Evolutionary conservation across 2,888 invertebrate genomes (phyloP), one percentile per base, ranked within the genome.

Genomic region (Strigamia maritima): DNA sequence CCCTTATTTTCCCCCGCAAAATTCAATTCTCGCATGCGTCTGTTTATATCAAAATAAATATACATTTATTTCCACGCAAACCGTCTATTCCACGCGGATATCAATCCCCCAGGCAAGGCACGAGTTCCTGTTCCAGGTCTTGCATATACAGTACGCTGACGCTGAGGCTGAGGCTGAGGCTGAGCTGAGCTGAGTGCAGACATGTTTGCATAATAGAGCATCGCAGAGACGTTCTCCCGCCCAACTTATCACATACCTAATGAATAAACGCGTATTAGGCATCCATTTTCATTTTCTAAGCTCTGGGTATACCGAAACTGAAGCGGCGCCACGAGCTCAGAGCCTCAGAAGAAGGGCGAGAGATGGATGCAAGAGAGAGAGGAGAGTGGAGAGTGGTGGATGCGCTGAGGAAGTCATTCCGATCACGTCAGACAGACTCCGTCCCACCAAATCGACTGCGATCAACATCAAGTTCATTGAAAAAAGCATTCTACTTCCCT

Each of bases 361-460:
- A 54, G 54, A 22, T 54, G 54, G 49, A 7, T 1, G 49, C 14
- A n/a, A n/a, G 49, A 49, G 49, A 16, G 1, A 10, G 44, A 44
- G 60, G 19, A 22, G 60, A 19, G 60, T 7, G 4, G 24, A 65
- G 8, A 54, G 60, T 24, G 24, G 35, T 8, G 35, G 35, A 24
- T 0, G 60, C 19, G 60, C 60, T 19, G 54, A 54, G 54, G 19
- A 26, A 70, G 70, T 70, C 70, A 70, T 70, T 70, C 70, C 70
- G 70, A 70, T 70, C 70, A 70, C 70, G 70, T 70, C 70, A 70
- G 70, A 12, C 70, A 65, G 70, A 70, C 70, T 70, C 28, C 26
- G 70, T 70, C 70, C 70, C 70, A 70, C 70, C 70, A 70, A 70
- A 70, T 70, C 70, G 70, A 70, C 28, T 70, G 70, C 70, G 70